Evolutionary conservation across 2,888 invertebrate genomes (phyloP).

Genomic region (Trachelus tabidus): DNA sequence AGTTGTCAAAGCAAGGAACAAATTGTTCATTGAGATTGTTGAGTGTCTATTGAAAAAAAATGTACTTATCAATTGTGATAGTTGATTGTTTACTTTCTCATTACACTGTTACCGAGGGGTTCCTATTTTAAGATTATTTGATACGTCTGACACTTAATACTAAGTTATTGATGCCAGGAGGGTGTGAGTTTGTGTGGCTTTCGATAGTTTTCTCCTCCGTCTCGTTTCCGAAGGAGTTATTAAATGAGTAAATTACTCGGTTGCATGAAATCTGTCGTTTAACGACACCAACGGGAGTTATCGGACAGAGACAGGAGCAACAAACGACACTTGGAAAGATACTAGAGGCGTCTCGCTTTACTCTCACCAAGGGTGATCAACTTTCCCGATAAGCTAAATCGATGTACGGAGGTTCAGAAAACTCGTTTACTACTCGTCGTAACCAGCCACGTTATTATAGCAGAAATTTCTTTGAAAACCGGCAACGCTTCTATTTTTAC

Average conservation of each 20-base stretch:
- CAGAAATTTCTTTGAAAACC: not conserved
- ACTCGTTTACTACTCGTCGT: not conserved
- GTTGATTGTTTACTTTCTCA: not conserved
- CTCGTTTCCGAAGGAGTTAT: not conserved
- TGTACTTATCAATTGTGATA: not conserved
- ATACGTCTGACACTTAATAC: not conserved
- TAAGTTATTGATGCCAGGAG: not conserved
- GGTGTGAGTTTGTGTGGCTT: not conserved
- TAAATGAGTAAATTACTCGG: not conserved
- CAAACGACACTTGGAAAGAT: conserved; percentile 33
- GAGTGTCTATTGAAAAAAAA: not conserved
- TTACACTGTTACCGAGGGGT: not conserved
- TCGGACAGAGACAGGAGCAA: conserved; percentile 21
- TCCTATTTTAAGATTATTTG: not conserved
- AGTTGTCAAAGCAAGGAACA: not conserved
- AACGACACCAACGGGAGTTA: not conserved
- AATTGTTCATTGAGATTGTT: not conserved
- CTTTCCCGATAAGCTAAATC: conserved; percentile 20
- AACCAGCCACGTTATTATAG: not conserved
- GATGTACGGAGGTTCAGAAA: not conserved
- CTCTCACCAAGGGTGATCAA: conserved; percentile 29
- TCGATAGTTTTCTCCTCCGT: not conserved
- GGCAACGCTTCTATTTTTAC: not conserved
- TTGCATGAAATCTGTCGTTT: not conserved
- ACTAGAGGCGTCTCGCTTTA: conserved; percentile 24